phyloP scores from a whole-genome alignment of 2,888 invertebrate genomes.

The Crocallis elinguaria region DNA sequence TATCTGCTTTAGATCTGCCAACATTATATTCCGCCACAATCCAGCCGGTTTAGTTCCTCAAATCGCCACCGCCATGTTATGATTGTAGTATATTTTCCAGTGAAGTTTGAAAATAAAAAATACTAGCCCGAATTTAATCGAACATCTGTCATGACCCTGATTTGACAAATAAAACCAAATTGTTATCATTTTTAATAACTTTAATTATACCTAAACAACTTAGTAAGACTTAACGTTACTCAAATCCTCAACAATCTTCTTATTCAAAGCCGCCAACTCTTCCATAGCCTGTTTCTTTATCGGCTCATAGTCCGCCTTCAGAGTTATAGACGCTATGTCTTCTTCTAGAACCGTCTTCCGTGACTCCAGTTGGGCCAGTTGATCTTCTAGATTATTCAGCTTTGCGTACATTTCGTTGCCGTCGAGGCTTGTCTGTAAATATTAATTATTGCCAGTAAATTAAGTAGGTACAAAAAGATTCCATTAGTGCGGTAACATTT shows the following conservation, averaged over 20 bases:
- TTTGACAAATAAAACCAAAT: no score
- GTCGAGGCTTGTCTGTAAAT: conserved; percentile 84
- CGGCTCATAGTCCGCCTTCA: conserved; percentile 88
- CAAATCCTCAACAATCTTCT: conserved; percentile 78
- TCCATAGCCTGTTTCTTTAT: conserved; percentile 85
- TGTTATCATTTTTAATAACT: background rate
- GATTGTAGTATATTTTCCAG: no score
- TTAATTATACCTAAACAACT: conserved; percentile 4
- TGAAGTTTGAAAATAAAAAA: no score
- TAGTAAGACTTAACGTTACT: conserved; percentile 67
- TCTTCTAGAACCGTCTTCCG: conserved; percentile 88
- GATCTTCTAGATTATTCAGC: conserved; percentile 88
- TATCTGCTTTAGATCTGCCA: no score
- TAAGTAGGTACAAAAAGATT: background rate
- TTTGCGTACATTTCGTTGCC: conserved; percentile 90
- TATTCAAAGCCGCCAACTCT: conserved; percentile 83
- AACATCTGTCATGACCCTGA: no score
- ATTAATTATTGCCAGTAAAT: background rate
- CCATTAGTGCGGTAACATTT: no score
- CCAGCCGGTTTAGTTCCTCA: no score
- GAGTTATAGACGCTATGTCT: conserved; percentile 87
- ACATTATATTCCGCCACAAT: no score
- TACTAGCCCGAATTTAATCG: no score
- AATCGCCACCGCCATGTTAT: no score
- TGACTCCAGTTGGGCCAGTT: conserved; percentile 87